These are phyloP conservation scores for Ceriagrion tenellum DNA, from an alignment of 2,888 invertebrate species.

Conservation along the genomic window DNA sequence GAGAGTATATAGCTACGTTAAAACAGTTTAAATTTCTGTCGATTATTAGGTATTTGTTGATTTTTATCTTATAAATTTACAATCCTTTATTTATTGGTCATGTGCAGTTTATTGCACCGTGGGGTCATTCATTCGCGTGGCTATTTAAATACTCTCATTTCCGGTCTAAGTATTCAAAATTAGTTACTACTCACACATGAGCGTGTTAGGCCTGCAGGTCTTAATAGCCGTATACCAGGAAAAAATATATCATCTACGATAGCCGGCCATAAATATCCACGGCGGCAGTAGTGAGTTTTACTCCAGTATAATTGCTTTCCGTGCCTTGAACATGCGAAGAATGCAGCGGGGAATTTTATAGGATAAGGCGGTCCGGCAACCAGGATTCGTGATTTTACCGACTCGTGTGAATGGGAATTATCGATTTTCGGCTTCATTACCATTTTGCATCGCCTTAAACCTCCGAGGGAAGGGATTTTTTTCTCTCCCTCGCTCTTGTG, in stretches of 20 bases:
- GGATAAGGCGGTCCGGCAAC: not conserved
- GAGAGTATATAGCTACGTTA: too few relatives aligned
- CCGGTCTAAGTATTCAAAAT: too few relatives aligned
- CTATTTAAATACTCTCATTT: too few relatives aligned
- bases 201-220: not conserved
- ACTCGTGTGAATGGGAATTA: not conserved
- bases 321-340: not conserved
- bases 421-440: not conserved
- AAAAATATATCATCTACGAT: not conserved
- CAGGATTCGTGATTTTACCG: not conserved
- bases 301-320: not conserved
- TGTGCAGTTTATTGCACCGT: too few relatives aligned
- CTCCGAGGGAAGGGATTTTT: not conserved
- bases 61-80: too few relatives aligned
- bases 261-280: not conserved
- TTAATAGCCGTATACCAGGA: not conserved
- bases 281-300: not conserved
- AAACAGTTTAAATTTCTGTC: too few relatives aligned
- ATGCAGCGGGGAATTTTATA: not conserved
- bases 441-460: not conserved
- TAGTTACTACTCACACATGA: too few relatives aligned
- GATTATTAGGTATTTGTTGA: too few relatives aligned
- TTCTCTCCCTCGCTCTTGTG: too few relatives aligned
- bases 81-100: too few relatives aligned
- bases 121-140: too few relatives aligned